Base-by-base conservation (phyloP, 2,888 invertebrate genomes). In the Fragum fragum region DNA sequence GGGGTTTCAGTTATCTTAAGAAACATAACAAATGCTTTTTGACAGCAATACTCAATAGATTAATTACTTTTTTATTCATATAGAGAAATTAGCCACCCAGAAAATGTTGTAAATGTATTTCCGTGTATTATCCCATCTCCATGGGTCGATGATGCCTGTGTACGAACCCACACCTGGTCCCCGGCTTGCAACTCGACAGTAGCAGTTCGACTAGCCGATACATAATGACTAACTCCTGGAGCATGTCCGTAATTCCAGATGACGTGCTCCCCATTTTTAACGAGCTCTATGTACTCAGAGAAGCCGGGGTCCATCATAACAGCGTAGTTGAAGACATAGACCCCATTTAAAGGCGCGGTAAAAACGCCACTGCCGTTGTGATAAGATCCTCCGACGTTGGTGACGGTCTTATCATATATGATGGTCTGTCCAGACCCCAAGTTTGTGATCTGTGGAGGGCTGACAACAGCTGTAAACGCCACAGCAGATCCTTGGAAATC, bases 91-190 rank as follows among this genome's bases (percentile, higher is more conserved):
- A 81, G 69, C 81, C 81, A 80, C 0, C 80, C 80, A 36, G 73
- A 73, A 52, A 81, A 81, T 16, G 81, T 76, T 47, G 81, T 73
- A 36, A 76, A 73, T 21, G 53, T 59, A 39, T 80, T 76, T 28
- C 76, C 76, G 53, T 81, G 81, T 29, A 81, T 61, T 16, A n/a
- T 57, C 6, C 81, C 81, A 63, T 36, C 59, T 52, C 81, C 81
- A 63, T 80, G 80, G 14, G 52, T 69, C 18, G 68, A 23, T 39
- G n/a, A 32, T 11, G 14, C 7, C 11, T 32, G 29, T 0, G 73
- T 76, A 32, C 73, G 59, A n/a, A 76, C 53, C 81, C 81, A 81
- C 5, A 81, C 73, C 68, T 81, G 61, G 57, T 76, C 63, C 16
- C 76, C 76, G 2, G 23, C 47, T 18, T 55, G 26, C 14, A 81